Conservation (phyloP, 2,888 invertebrate genomes). For the Daptonema setosum region DNA sequence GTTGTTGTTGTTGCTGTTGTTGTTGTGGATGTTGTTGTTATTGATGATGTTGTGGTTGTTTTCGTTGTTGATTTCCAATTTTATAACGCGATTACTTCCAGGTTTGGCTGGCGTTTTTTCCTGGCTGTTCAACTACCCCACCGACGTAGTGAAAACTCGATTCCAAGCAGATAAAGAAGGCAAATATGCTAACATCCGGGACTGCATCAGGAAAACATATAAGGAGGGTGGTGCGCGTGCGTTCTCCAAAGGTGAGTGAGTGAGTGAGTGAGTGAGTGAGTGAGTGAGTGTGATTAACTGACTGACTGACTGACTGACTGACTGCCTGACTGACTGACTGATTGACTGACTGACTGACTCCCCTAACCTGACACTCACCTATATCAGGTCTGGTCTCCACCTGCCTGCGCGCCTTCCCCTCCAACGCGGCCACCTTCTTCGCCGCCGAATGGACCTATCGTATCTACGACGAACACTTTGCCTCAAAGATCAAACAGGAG, state of each 20-base stretch:
- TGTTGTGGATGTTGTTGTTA: too few species aligned
- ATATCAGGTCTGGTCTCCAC: conserved; percentile 60
- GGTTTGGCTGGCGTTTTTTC: conserved; percentile 58
- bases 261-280: too few species aligned
- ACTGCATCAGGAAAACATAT: conserved; percentile 52
- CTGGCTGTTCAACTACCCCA: conserved; percentile 63
- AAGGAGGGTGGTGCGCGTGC: conserved; percentile 45
- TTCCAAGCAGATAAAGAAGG: conserved; percentile 39
- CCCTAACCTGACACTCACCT: not conserved
- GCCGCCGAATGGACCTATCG: conserved; percentile 40
- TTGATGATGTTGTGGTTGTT: too few species aligned
- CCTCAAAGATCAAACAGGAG: not conserved
- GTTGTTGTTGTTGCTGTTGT: too few species aligned
- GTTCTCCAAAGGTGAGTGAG: conserved; percentile 40
- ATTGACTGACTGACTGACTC: too few species aligned
- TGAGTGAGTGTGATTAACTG: too few species aligned
- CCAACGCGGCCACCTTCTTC: conserved; percentile 73
- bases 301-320: too few species aligned
- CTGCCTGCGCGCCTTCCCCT: conserved; percentile 63
- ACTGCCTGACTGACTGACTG: too few species aligned
- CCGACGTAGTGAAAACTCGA: conserved; percentile 70
- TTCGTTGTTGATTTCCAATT: too few species aligned
- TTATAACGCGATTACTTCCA: too few species aligned
- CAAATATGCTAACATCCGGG: conserved; percentile 43
- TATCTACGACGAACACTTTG: not conserved